Base-by-base conservation (phyloP, 2,113 vertebrate species). In the Onychorhynchus coronatus region DNA sequence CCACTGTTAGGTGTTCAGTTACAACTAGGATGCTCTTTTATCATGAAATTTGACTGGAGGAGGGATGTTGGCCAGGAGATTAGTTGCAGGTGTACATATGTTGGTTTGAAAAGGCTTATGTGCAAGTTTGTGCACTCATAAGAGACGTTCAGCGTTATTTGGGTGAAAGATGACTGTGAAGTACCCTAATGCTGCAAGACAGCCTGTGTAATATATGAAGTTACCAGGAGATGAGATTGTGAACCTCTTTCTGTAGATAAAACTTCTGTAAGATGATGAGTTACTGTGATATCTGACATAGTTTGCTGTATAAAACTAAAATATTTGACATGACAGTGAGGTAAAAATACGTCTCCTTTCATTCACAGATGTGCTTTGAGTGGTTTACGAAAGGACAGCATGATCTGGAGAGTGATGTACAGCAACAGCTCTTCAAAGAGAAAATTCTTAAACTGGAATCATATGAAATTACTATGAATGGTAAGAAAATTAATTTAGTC, bases 321-420 rank as follows among this genome's bases (percentile, higher is more conserved):
- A 67, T 62, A 55, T 14, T 91, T 86, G 25, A 33, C 3, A 3
- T 75, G 50, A 56, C 35, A 75, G 2, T 53, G 7, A 46, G 10
- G 24, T 82, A 39, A 85, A 30, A 66, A 66, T 75, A 11, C 28
- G 30, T 81, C 24, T 61, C 71, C 33, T 81, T 71, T 93, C 21
- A 37, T 93, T 91, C 92, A 70, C 96, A 99, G 99, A 98, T 99
- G 99, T 99, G 99, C 97, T 99, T 99, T 95, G 99, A 99, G 97
- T 99, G 99, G 99, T 99, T 99, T 97, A 99, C 99, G 61, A 99
- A 99, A 98, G 99, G 99, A 58, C 99, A 99, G 27, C 99, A 99
- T 58, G 99, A 99, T 95, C 98, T 99, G 4, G 99, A 99, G 97
- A 99, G 99, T 85, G 99, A 99, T 39, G 98, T 99, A 52, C 99